Evolutionary conservation across 2,113 vertebrate genomes (phyloP).

Genomic region (Prochilodus magdalenae): DNA sequence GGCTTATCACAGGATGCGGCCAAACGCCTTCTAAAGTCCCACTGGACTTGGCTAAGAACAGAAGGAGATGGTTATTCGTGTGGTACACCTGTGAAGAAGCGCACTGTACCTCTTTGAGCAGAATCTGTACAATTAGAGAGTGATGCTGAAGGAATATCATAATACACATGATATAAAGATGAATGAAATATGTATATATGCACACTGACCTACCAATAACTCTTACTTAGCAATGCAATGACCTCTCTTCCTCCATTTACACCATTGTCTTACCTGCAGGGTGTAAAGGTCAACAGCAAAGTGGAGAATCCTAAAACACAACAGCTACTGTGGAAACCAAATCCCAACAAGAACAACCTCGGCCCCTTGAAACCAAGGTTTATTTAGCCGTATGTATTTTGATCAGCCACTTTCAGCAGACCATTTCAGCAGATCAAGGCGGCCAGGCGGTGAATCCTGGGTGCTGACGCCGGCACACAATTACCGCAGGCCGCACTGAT

Average conservation of each 20-base stretch:
- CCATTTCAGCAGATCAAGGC: slow-evolving; percentile 43
- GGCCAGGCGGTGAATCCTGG: slow-evolving; percentile 23
- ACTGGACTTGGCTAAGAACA: slow-evolving; percentile 18
- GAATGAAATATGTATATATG: neutral
- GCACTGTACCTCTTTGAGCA: neutral
- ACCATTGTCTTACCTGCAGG: neutral
- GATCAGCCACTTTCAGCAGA: slow-evolving; percentile 23
- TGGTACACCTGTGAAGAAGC: slow-evolving; percentile 26
- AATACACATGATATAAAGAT: neutral
- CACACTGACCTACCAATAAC: neutral
- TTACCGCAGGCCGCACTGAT: slow-evolving; percentile 60
- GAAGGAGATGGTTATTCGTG: slow-evolving; percentile 34
- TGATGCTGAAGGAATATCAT: neutral
- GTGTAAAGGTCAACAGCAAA: neutral
- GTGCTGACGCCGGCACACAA: slow-evolving; percentile 51
- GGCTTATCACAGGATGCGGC: slow-evolving; percentile 43
- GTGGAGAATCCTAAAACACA: no score
- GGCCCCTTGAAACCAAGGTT: neutral
- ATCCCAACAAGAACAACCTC: neutral
- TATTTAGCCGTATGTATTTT: neutral
- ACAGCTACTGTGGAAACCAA: slow-evolving; percentile 1
- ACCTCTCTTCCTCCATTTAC: neutral
- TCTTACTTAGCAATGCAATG: neutral
- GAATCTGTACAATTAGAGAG: neutral
- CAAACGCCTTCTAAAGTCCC: slow-evolving; percentile 35